Conservation (phyloP, 1,140 invertebrate genomes). For the Drosophila nigromelanica region DNA sequence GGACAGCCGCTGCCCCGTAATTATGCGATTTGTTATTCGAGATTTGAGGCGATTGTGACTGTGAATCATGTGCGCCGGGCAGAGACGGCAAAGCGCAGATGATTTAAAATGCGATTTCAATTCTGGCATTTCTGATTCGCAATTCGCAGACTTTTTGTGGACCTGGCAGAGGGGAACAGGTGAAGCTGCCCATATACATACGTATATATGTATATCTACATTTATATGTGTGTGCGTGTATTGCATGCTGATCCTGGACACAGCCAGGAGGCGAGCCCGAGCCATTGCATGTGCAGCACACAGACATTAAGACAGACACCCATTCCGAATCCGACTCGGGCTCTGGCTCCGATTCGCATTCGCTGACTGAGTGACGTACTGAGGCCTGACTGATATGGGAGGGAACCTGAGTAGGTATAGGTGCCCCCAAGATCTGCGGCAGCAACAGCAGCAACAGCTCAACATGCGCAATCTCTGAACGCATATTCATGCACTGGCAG, state of each 20-base stretch:
- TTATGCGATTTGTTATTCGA: conserved; percentile 84
- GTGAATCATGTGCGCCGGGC: conserved; percentile 71
- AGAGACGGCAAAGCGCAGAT: conserved; percentile 52
- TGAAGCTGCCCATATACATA: conserved; percentile 8
- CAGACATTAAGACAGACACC: conserved; percentile 22
- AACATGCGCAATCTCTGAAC: conserved; percentile 8
- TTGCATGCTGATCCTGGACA: conserved; percentile 74
- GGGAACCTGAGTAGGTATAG: conserved; percentile 52
- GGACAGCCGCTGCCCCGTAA: conserved; percentile 81
- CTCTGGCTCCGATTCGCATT: conserved; percentile 32
- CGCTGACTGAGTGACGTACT: conserved; percentile 77
- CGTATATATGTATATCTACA: not conserved
- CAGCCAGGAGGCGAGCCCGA: conserved; percentile 55
- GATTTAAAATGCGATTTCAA: conserved; percentile 84
- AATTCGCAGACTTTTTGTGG: conserved; percentile 38
- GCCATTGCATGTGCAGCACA: conserved; percentile 64
- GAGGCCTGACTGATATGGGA: conserved; percentile 76
- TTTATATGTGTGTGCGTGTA: conserved; percentile 7
- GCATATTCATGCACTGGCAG: conserved; percentile 9
- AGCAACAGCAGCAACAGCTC: conserved; percentile 15
- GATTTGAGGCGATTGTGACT: conserved; percentile 84
- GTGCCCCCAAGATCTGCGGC: conserved; percentile 24
- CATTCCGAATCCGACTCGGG: conserved; percentile 23
- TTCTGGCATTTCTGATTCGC: conserved; percentile 84
- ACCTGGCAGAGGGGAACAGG: not conserved